Percentiles rank a stretch among this genome's conserved stretches.
phyloP scores from a whole-genome alignment of 2,888 invertebrate genomes.

The Himalopsyche tibetana region DNA sequence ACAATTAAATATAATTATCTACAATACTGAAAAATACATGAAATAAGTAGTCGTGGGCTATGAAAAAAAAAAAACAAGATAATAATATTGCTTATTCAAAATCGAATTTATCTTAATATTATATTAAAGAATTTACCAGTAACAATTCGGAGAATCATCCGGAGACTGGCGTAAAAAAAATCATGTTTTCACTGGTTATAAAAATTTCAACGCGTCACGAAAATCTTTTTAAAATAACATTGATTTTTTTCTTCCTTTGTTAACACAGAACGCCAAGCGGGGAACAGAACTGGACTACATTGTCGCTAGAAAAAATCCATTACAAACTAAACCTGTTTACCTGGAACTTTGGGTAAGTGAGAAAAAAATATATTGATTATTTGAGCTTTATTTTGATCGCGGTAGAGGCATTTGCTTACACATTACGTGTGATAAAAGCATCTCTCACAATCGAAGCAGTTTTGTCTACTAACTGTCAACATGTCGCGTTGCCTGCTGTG shows the following conservation, averaged over 20 bases:
- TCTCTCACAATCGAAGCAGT: not conserved
- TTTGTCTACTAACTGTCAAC: slow-evolving; percentile 21
- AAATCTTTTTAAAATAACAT: slow-evolving; percentile 52
- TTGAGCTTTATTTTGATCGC: slow-evolving; percentile 35
- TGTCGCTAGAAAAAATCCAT: slow-evolving; percentile 87
- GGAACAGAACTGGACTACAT: slow-evolving; percentile 90
- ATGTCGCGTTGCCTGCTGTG: slow-evolving; percentile 1
- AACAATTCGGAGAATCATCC: not conserved
- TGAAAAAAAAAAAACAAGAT: no score
- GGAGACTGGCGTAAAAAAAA: not conserved
- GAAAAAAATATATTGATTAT: slow-evolving; percentile 62
- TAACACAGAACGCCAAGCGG: slow-evolving; percentile 83
- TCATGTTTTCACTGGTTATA: slow-evolving; percentile 37
- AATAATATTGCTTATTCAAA: no score
- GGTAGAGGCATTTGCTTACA: not conserved
- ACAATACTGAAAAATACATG: no score
- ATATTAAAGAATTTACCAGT: not conserved
- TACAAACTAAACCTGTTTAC: slow-evolving; percentile 86
- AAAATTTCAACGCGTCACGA: slow-evolving; percentile 59
- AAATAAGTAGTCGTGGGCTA: no score
- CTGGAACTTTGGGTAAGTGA: slow-evolving; percentile 87
- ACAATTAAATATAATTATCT: no score
- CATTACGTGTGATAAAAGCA: not conserved
- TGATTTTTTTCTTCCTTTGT: slow-evolving; percentile 64
- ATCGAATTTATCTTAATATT: no score